Evolutionary conservation across 2,797 vertebrate species (phyloP), one percentile per base, ranked within the genome.

Genomic region (Typhlichthys eigenmanni): DNA sequence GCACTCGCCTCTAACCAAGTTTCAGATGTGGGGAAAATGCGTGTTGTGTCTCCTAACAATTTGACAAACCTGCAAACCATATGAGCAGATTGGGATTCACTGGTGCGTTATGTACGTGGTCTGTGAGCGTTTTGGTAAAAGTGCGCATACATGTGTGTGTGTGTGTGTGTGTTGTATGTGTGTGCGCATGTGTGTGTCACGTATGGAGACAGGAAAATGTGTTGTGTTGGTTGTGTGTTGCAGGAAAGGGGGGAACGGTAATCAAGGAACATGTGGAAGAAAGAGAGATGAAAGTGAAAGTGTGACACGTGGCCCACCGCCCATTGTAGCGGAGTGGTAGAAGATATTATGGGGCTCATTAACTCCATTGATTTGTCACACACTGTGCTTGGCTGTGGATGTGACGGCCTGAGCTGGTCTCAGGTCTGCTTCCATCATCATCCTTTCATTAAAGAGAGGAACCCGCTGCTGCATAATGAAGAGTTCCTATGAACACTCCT

Each of bases 11-110:
- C 82, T 83, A 83, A 80, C 75, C 72, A 47, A 69, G 69, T 75
- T 47, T 91, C 73, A 87, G 89, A 92, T 91, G 90, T 91, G 90
- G 87, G 53, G 43, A 55, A 77, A 75, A 85, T 90, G 79, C 89
- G 75, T 87, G 78, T 82, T 75, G 74, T 80, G 84, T 86, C 80
- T 85, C 82, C 69, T 68, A 72, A 85, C 84, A 87, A 83, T 85
- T 76, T 76, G 79, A 87, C 80, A 83, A 81, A 75, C 81, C 86
- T 87, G 87, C 74, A 74, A 76, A 85, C 84, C 89, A 91, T 69
- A 91, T 87, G 87, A 85, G 79, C 71, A 71, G 74, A 72, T 75
- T 60, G 5, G 5, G 66, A 71, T 78, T 80, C 68, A 60, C 52
- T 69, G 60, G 14, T 70, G 58, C 50, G 24, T 12, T 58, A 38